Evolutionary conservation across 1,140 invertebrate species (phyloP), one percentile per base, ranked within the genome.

Genomic region (Meloidogyne floridensis): DNA sequence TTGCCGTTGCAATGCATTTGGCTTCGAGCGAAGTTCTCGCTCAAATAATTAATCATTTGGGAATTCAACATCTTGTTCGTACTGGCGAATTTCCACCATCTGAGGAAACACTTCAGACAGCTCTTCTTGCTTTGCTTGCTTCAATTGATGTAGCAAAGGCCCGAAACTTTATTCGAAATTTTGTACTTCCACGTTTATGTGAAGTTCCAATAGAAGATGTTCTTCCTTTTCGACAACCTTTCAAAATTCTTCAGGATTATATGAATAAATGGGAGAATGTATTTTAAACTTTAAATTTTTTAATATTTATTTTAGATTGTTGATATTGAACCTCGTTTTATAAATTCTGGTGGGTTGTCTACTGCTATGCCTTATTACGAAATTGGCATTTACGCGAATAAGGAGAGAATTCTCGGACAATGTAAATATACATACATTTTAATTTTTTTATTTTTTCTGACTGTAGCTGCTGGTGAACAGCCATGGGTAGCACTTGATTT

Each of bases 381-480:
- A 9, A 86, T 90, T n/a, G 87, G 83, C 32, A 88, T 89, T 56
- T 89, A 85, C 78, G 85, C 80, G 18, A 84, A 89, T 81, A 80
- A 80, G 20, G 72, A 86, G 53, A 42, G 80, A 53, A 80, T 87
- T 71, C 77, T 88, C 59, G 87, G 87, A 56, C 75, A 89, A 74
- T 82, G 87, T 87, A 72, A 85, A 84, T 69, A 65, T 20, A 6
- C 13, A 2, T n/a, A n/a, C n/a, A n/a, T n/a, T n/a, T n/a, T n/a
- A n/a, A n/a, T 65, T 2, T 59, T 59, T 59, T 15, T 65, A 47
- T 18, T 47, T 77, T 7, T 77, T 43, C 71, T 77, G 18, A 6
- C 71, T 56, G 0, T 10, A 87, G 87, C 84, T 69, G 79, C 82
- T 53, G 88, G 88, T 47, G 88, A 89, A 85, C 65, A 70, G 8